Evolutionary conservation across 2,888 invertebrate species (phyloP).

Genomic region (Hypomecis punctinalis): DNA sequence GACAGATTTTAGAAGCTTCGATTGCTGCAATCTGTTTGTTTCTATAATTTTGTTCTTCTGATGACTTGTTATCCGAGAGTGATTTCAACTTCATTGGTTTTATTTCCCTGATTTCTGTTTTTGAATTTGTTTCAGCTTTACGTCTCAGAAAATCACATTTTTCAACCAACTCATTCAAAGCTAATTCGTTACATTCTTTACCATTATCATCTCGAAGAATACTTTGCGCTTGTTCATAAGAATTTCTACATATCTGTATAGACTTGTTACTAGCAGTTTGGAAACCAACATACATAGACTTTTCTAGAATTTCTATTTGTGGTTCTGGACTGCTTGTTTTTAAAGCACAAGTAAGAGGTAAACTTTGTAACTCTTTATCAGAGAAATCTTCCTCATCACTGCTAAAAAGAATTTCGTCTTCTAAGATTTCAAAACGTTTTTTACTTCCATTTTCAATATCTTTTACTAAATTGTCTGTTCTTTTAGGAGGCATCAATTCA

Average conservation of each 20-base stretch:
- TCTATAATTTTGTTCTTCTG: neutral
- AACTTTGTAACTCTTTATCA: conserved; percentile 53
- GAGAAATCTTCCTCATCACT: conserved; percentile 70
- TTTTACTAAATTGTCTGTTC: conserved; percentile 8
- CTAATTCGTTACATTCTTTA: conserved; percentile 43
- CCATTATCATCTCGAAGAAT: conserved; percentile 54
- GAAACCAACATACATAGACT: conserved; percentile 74
- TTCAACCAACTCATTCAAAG: conserved; percentile 58
- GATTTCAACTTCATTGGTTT: neutral
- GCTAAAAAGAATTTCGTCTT: conserved; percentile 74
- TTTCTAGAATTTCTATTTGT: conserved; percentile 58
- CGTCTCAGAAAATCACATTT: conserved; percentile 44
- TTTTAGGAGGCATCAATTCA: conserved; percentile 25
- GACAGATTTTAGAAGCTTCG: conserved; percentile 1
- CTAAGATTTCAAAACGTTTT: conserved; percentile 42
- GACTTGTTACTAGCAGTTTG: conserved; percentile 76
- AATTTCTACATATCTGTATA: conserved; percentile 65
- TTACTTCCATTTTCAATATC: conserved; percentile 20
- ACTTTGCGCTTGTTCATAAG: conserved; percentile 66
- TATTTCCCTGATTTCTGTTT: neutral
- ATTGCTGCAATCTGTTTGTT: neutral
- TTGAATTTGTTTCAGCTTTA: neutral
- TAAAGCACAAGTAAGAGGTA: conserved; percentile 70
- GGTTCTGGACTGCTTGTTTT: conserved; percentile 63
- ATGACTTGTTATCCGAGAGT: too few species aligned